Percentiles rank a stretch among this genome's conserved stretches.
Conservation (phyloP, 2,888 invertebrate species). For the Microdon myrmicae region DNA sequence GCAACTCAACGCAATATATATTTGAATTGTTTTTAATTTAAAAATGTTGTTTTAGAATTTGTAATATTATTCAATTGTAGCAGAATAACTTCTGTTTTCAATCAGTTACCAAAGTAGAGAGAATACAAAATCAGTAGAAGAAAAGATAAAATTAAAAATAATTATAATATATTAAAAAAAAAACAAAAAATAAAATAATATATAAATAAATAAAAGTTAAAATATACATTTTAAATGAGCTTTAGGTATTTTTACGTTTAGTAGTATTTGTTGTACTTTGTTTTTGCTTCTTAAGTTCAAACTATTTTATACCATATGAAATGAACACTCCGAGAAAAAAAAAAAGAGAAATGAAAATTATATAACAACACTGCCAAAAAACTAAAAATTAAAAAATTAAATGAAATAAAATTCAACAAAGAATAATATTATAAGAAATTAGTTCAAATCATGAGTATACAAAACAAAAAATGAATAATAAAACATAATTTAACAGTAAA, state of each 20-base stretch:
- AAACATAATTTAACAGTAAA: constrained; percentile 14
- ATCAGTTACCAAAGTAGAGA: constrained; percentile 48
- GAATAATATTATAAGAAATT: constrained; percentile 19
- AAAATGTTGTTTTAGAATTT: constrained; percentile 13
- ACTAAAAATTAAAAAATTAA: constrained; percentile 40
- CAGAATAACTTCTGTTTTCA: constrained; percentile 21
- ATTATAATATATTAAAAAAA: background rate
- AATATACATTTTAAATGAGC: constrained; percentile 10
- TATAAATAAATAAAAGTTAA: constrained; percentile 8
- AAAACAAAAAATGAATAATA: constrained; percentile 29
- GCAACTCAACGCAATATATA: constrained; percentile 7
- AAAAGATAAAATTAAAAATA: constrained; percentile 3
- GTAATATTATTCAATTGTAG: constrained; percentile 6
- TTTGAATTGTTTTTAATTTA: constrained; percentile 2
- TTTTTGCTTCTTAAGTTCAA: constrained; percentile 45
- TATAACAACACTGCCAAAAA: constrained; percentile 52
- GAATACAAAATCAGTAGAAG: constrained; percentile 31
- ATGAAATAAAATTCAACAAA: constrained; percentile 29
- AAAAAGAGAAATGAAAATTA: constrained; percentile 35
- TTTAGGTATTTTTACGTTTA: no score
- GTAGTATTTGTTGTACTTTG: no score
- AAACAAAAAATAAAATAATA: constrained; percentile 24
- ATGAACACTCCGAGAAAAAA: constrained; percentile 25
- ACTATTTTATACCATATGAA: constrained; percentile 41
- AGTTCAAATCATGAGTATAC: constrained; percentile 51